Evolutionary conservation across 1,140 invertebrate genomes (phyloP).

Genomic region (Ceratina calcarata): DNA sequence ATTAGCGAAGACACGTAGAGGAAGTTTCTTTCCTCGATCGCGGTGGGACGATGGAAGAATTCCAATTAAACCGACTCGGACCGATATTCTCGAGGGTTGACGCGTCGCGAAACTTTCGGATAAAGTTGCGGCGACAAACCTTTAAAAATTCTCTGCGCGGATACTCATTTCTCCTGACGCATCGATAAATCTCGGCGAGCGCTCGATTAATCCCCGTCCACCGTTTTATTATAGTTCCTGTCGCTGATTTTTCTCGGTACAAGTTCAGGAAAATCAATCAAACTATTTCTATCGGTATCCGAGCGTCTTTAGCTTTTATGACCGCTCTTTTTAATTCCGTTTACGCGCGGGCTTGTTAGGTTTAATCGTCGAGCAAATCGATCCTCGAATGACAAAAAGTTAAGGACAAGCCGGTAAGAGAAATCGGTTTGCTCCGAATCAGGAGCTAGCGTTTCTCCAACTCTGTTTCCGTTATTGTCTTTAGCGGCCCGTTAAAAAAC

Average conservation of each 20-base stretch:
- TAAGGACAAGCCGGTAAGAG: not conserved
- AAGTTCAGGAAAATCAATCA: not conserved
- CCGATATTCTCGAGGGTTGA: constrained; percentile 17
- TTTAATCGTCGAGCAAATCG: constrained; percentile 41
- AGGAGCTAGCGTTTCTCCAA: not conserved
- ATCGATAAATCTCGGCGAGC: constrained; percentile 19
- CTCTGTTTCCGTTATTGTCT: constrained; percentile 63
- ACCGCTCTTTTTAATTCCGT: constrained; percentile 17
- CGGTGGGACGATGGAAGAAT: constrained; percentile 51
- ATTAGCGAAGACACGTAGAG: constrained; percentile 19
- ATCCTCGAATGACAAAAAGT: constrained; percentile 39
- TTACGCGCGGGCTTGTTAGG: constrained; percentile 21
- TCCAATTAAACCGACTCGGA: constrained; percentile 55
- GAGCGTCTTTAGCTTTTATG: constrained; percentile 7
- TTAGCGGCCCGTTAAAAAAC: constrained; percentile 50
- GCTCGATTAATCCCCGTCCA: constrained; percentile 20
- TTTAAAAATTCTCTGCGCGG: constrained; percentile 18
- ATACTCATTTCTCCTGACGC: constrained; percentile 15
- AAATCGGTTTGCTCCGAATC: not conserved
- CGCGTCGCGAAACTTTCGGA: constrained; percentile 33
- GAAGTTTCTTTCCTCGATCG: constrained; percentile 7
- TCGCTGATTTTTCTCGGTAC: not conserved
- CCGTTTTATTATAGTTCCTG: constrained; percentile 5
- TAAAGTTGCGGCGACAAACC: constrained; percentile 23
- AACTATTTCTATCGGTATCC: not conserved